Conservation (phyloP, 2,113 vertebrate genomes). For the Glareola pratincola region DNA sequence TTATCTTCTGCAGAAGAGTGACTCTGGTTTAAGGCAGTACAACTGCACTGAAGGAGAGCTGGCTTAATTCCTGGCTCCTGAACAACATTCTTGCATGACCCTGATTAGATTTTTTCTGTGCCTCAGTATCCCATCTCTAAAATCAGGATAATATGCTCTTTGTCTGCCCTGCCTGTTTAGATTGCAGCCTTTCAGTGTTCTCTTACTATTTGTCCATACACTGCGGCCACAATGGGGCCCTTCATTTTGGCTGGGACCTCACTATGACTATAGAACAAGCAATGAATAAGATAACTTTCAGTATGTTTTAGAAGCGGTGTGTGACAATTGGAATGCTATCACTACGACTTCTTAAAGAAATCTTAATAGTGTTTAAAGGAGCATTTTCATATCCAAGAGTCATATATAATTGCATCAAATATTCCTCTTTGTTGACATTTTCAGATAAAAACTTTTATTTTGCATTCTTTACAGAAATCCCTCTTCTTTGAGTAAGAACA, state of each 20-base stretch:
- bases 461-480: not conserved
- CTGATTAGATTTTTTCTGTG: constrained; percentile 54
- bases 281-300: not conserved
- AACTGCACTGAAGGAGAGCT: not conserved
- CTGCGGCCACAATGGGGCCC: constrained; percentile 7
- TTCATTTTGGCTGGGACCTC: constrained; percentile 30
- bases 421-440: not conserved
- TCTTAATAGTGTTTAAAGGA: not conserved
- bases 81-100: constrained; percentile 41
- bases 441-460: not conserved
- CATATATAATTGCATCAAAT: not conserved
- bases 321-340: not conserved
- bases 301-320: not conserved
- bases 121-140: constrained; percentile 62
- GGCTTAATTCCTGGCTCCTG: constrained; percentile 8
- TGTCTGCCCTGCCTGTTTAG: constrained; percentile 48
- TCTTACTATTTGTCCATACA: constrained; percentile 43
- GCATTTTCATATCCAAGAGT: not conserved
- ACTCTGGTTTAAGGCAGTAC: not conserved
- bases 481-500: not conserved
- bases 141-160: constrained; percentile 55
- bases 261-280: not conserved
- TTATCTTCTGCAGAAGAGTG: not conserved
- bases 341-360: not conserved
- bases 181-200: constrained; percentile 41